Base-by-base conservation (phyloP, 2,113 vertebrate genomes). In the Rhinolophus ferrumequinum region DNA sequence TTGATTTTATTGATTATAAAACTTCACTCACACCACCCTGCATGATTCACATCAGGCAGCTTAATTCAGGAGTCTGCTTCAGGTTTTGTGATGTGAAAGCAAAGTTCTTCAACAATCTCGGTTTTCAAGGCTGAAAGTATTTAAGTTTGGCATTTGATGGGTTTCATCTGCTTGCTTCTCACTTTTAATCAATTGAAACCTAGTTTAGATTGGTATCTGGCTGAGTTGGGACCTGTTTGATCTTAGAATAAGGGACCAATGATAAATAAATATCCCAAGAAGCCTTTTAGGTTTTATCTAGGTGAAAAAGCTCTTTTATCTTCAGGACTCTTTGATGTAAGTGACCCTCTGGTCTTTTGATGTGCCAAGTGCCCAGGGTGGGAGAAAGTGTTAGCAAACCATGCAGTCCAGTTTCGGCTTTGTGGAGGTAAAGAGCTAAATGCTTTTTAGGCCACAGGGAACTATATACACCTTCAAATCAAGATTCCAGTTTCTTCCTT, bases 261-360 rank as follows among this genome's bases (percentile, higher is more conserved):
- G 82, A 96, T 94, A 97, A 97, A 92, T 95, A 95, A 96, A 89
- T 93, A 96, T 21, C 72, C 81, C 50, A 93, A 0, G 1, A 41
- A 93, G 77, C 1, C 88, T 96, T 97, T 95, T 89, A 91, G 85
- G 62, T 83, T 97, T 93, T 90, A 92, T 75, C 90, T 88, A 89
- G 88, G 93, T 97, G 85, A 89, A 95, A 95, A 86, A 82, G 82
- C 62, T 86, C 91, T 96, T 97, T 97, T 90, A 97, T 97, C 62
- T 84, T 91, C 82, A 82, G 44, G 47, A 50, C 92, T 66, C 96
- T 98, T 96, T 98, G 94, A 96, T 94, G 80, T 92, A 86, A 66
- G 41, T 88, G 75, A 97, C 84, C 96, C 52, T 94, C 47, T 81
- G 44, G 12, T 83, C 54, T 96, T 97, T 98, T 95, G 77, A 97